A percentile compares a stretch with the other conserved stretches of the same genome.
Evolutionary conservation across 2,113 vertebrate species (phyloP).

Genomic region (Enhydra lutris): DNA sequence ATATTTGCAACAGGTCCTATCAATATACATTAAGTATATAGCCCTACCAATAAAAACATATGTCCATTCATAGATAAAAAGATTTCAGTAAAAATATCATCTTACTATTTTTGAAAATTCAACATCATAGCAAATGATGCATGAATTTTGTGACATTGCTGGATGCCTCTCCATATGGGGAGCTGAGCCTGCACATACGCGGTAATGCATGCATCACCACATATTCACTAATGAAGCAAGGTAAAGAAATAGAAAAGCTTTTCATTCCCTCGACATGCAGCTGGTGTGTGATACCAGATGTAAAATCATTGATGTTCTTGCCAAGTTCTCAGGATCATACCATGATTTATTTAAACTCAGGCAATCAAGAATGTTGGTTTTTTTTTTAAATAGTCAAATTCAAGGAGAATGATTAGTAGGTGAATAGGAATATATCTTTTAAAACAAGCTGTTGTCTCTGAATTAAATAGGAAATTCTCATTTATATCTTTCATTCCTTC

Average conservation of each 20-base stretch:
- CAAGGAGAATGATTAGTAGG: slow-evolving; percentile 66
- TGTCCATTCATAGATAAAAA: slow-evolving; percentile 63
- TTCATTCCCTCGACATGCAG: slow-evolving; percentile 70
- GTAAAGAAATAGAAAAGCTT: slow-evolving; percentile 73
- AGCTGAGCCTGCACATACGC: slow-evolving; percentile 58
- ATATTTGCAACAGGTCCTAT: slow-evolving; percentile 73
- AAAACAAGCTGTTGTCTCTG: slow-evolving; percentile 69
- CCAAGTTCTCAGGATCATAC: slow-evolving; percentile 77
- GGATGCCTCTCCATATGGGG: slow-evolving; percentile 74
- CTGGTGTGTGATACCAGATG: slow-evolving; percentile 77
- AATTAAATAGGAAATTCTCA: slow-evolving; percentile 65
- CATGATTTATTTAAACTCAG: slow-evolving; percentile 79
- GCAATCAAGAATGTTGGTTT: slow-evolving; percentile 69
- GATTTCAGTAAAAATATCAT: slow-evolving; percentile 67
- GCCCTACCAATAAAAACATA: neutral
- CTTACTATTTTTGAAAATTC: slow-evolving; percentile 68
- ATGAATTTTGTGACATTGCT: slow-evolving; percentile 75
- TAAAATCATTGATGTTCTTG: slow-evolving; percentile 74
- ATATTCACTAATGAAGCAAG: slow-evolving; percentile 81
- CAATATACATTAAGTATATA: slow-evolving; percentile 56
- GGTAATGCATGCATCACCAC: slow-evolving; percentile 69
- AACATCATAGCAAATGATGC: slow-evolving; percentile 54
- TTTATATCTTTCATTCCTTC: slow-evolving; percentile 59
- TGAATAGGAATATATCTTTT: slow-evolving; percentile 55
- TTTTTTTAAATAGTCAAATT: slow-evolving; percentile 59